Conservation (phyloP, 2,797 vertebrate species). For the Xenops minutus region DNA sequence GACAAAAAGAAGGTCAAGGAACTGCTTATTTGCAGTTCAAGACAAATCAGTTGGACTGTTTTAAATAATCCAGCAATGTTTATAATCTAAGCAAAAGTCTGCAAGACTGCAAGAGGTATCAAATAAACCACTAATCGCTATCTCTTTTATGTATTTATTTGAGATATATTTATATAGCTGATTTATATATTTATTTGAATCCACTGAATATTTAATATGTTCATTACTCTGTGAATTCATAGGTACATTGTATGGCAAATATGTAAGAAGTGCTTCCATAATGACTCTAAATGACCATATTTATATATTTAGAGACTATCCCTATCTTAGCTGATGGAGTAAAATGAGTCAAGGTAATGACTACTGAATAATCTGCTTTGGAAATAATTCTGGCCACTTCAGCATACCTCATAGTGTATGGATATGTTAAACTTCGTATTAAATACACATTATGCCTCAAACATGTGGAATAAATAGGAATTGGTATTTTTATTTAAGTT, state of each 20-base stretch:
- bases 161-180: not conserved
- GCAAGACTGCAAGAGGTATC: not conserved
- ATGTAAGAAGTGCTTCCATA: not conserved
- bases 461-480: not conserved
- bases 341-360: not conserved
- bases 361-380: not conserved
- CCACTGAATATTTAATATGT: not conserved
- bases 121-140: not conserved
- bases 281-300: not conserved
- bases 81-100: not conserved
- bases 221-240: not conserved
- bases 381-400: not conserved
- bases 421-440: not conserved
- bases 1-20: constrained; percentile 35
- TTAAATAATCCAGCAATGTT: not conserved
- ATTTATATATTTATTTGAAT: not conserved
- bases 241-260: not conserved
- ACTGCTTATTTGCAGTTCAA: not conserved
- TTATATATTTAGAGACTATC: not conserved
- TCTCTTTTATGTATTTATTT: not conserved
- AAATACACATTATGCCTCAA: not conserved
- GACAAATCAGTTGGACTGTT: not conserved
- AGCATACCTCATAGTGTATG: not conserved
- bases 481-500: not conserved
- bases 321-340: not conserved